Conservation (phyloP, 1,140 invertebrate species). For the Spodoptera litura region DNA sequence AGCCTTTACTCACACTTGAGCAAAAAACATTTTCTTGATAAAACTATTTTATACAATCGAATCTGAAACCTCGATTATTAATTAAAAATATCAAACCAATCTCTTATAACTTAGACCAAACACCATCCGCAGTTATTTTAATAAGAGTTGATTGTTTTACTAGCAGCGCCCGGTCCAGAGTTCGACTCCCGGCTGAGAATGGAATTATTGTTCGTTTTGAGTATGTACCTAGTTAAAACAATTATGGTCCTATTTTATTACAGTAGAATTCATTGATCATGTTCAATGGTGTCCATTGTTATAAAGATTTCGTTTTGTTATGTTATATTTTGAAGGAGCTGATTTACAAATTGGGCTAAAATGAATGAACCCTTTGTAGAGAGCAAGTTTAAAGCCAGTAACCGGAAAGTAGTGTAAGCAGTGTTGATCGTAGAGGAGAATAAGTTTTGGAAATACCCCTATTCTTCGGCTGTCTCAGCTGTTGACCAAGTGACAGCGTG, state of each 20-base stretch:
- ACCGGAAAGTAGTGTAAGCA: no score
- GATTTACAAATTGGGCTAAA: no score
- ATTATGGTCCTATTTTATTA: constrained; percentile 34
- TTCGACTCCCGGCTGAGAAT: constrained; percentile 64
- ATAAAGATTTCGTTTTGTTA: neutral
- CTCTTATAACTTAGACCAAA: constrained; percentile 50
- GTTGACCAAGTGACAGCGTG: no score
- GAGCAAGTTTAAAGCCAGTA: neutral
- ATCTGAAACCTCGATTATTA: no score
- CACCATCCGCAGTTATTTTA: constrained; percentile 62
- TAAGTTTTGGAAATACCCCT: no score
- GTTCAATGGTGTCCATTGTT: neutral
- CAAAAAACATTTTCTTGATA: no score
- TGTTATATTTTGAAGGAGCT: neutral
- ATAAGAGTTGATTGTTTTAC: constrained; percentile 69
- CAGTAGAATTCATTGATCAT: neutral
- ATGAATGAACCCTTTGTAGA: no score
- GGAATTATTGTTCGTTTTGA: constrained; percentile 58
- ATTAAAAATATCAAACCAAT: neutral
- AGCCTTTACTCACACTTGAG: no score
- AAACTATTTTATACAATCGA: no score
- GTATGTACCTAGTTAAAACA: constrained; percentile 17
- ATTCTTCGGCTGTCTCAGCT: no score
- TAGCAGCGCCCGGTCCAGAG: constrained; percentile 49
- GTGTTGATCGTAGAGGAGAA: no score